These are phyloP conservation scores for Pterois miles DNA, from an alignment of 2,797 vertebrate species.

Conservation along the genomic window DNA sequence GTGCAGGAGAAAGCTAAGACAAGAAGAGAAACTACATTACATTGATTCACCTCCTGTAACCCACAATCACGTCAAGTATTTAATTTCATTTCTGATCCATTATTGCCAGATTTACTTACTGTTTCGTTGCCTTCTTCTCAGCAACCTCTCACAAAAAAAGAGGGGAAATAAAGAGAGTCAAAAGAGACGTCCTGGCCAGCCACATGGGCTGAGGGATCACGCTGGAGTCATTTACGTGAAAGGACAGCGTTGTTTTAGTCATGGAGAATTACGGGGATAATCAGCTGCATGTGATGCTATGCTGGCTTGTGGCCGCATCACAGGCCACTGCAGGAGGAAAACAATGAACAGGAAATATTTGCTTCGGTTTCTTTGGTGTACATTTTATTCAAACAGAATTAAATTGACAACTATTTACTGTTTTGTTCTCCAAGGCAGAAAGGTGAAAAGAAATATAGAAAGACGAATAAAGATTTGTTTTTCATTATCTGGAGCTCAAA, in stretches of 20 bases:
- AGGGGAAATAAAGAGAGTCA: neutral
- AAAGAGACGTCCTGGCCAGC: neutral
- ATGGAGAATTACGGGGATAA: slow-evolving; percentile 59
- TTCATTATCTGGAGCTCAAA: neutral
- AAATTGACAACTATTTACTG: neutral
- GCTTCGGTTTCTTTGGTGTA: neutral
- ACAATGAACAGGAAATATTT: neutral
- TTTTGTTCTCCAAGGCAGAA: neutral
- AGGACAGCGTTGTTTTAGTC: slow-evolving; percentile 52
- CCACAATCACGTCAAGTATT: no score
- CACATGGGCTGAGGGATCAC: slow-evolving; percentile 60
- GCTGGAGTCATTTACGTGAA: slow-evolving; percentile 69
- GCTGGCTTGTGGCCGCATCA: slow-evolving; percentile 29
- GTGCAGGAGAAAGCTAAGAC: neutral
- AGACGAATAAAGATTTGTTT: neutral
- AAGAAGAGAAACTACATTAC: neutral
- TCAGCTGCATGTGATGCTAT: slow-evolving; percentile 73
- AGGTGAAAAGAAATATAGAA: neutral
- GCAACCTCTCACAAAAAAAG: neutral
- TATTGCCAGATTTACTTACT: slow-evolving; percentile 32
- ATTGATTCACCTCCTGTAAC: neutral
- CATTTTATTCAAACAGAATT: slow-evolving; percentile 11
- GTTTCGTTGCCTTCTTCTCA: slow-evolving; percentile 6
- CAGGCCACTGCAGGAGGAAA: slow-evolving; percentile 7
- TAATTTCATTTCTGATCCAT: neutral